phyloP scores from a whole-genome alignment of 2,888 invertebrate species.

The Cheilosia vernalis region DNA sequence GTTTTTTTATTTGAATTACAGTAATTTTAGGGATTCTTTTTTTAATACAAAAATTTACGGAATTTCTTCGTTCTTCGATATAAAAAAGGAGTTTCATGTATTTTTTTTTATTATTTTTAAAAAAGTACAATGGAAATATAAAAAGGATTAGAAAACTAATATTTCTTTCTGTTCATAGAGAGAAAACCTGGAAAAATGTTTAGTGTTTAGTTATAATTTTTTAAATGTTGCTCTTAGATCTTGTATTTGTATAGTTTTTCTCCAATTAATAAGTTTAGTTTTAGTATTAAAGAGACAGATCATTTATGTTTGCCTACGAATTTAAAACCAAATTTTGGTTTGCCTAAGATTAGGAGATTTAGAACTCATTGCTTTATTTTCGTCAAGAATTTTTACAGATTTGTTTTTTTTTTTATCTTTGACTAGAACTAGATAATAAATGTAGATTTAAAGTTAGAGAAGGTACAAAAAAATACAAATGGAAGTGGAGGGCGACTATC shows the following conservation, averaged over 20 bases:
- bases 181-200: constrained; percentile 69
- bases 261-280: constrained; percentile 23
- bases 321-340: constrained; percentile 63
- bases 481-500: constrained; percentile 22
- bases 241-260: constrained; percentile 31
- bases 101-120: constrained; percentile 74
- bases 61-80: constrained; percentile 52
- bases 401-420: constrained; percentile 3
- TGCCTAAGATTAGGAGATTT: constrained; percentile 77
- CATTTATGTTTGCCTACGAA: constrained; percentile 47
- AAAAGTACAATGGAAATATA: constrained; percentile 68
- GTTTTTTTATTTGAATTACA: constrained; percentile 40
- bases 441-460: constrained; percentile 20
- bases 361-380: constrained; percentile 79
- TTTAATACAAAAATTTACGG: constrained; percentile 49
- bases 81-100: constrained; percentile 62
- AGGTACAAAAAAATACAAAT: constrained; percentile 17
- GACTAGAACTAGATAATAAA: constrained; percentile 44
- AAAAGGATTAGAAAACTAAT: constrained; percentile 69
- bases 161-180: constrained; percentile 25
- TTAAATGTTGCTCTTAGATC: constrained; percentile 22
- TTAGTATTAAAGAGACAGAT: constrained; percentile 25
- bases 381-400: constrained; percentile 55
- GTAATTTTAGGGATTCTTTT: constrained; percentile 28
- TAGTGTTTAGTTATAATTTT: constrained; percentile 28